These are phyloP conservation scores for Sylvia borin DNA, from an alignment of 2,797 vertebrate species.

Conservation along the genomic window DNA sequence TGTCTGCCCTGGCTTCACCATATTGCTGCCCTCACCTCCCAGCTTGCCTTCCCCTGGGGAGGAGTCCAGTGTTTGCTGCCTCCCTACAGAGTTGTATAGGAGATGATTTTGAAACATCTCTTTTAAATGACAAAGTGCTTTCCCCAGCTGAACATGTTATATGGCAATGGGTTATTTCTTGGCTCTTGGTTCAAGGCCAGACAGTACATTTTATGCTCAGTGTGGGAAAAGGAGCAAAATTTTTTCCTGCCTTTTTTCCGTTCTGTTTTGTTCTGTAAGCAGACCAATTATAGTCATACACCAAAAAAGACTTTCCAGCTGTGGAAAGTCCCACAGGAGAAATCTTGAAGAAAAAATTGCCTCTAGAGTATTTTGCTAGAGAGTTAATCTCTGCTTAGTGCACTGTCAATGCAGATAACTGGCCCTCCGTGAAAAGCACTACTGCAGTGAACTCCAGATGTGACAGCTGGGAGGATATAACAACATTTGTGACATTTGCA, in stretches of 20 bases:
- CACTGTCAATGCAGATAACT: background rate
- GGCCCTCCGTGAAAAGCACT: background rate
- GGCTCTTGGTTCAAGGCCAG: background rate
- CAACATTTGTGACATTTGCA: background rate
- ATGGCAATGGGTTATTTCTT: background rate
- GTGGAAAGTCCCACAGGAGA: background rate
- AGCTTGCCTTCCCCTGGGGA: background rate
- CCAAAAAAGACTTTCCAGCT: background rate
- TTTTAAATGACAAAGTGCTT: background rate
- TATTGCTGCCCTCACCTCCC: background rate
- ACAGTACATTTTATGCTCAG: background rate
- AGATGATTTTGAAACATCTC: background rate
- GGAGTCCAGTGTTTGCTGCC: background rate
- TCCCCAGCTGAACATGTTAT: background rate
- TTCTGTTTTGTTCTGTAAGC: background rate
- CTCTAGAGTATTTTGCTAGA: background rate
- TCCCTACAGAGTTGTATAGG: too few species aligned
- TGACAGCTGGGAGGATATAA: background rate
- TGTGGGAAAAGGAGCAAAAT: background rate
- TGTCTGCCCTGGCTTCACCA: background rate
- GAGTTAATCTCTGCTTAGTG: background rate
- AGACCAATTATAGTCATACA: background rate
- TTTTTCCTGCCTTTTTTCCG: background rate
- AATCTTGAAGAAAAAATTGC: background rate
- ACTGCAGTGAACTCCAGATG: background rate